Conservation (phyloP, 53 echinoderm and acorn worm species). For the Echinarachnius parma region DNA sequence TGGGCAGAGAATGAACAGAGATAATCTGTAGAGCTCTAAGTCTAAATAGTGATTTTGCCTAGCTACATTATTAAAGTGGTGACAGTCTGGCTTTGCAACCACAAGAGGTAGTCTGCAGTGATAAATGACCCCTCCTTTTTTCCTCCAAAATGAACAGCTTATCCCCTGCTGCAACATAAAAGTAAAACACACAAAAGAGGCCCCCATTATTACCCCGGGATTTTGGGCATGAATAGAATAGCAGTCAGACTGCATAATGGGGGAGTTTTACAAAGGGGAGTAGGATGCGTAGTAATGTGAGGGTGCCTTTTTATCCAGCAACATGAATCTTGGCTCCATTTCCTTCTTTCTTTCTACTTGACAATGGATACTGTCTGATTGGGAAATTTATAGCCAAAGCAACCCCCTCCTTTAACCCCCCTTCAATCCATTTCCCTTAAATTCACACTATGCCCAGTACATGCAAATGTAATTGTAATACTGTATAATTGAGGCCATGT, state of each 20-base stretch:
- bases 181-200: conserved; percentile 33
- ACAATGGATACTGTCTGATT: too few species aligned
- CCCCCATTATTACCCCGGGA: conserved; percentile 27
- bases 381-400: too few species aligned
- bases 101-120: conserved; percentile 3
- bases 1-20: too few species aligned
- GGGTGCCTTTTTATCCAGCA: conserved; percentile 32
- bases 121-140: conserved; percentile 29
- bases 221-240: conserved; percentile 35
- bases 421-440: too few species aligned
- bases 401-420: too few species aligned
- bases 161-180: conserved; percentile 46
- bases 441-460: too few species aligned
- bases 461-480: too few species aligned
- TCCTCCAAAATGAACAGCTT: conserved; percentile 44
- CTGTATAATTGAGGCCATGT: too few species aligned
- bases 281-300: conserved; percentile 20
- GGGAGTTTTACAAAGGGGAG: conserved; percentile 2
- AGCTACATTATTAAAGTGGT: too few species aligned
- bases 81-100: conserved; percentile 3
- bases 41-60: too few species aligned
- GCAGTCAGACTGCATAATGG: conserved; percentile 23
- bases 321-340: conserved; percentile 32
- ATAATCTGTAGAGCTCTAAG: too few species aligned
- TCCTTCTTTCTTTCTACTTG: too few species aligned